phyloP scores from a whole-genome alignment of 2,113 vertebrate species.

The Cyphomyrus plagiostoma region DNA sequence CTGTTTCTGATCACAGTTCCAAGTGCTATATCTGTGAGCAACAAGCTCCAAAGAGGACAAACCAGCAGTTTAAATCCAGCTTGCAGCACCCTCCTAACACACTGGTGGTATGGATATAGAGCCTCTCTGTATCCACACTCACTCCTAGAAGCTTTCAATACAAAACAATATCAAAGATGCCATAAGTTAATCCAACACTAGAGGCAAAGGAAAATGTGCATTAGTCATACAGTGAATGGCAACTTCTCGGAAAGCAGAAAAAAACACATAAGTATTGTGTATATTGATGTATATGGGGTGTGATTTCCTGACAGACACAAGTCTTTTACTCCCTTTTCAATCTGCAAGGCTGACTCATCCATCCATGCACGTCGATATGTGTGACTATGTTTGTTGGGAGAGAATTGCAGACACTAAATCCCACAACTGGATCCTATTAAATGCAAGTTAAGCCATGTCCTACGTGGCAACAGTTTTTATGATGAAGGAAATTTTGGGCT shows the following conservation, averaged over 20 bases:
- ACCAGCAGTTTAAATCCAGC: neutral
- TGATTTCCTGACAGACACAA: neutral
- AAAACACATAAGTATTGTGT: neutral
- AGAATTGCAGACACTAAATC: conserved; percentile 8
- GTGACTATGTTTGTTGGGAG: conserved; percentile 7
- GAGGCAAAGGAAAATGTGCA: neutral
- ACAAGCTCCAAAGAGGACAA: neutral
- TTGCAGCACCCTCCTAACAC: neutral
- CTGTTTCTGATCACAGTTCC: neutral
- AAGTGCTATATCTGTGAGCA: neutral
- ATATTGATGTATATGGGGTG: neutral
- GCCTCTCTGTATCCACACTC: neutral
- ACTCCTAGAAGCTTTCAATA: neutral
- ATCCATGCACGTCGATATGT: neutral
- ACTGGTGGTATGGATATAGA: neutral
- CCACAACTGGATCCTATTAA: conserved; percentile 42
- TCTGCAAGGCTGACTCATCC: neutral
- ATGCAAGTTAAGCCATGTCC: conserved; percentile 28
- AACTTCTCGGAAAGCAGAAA: neutral
- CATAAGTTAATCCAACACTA: neutral
- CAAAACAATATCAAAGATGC: neutral
- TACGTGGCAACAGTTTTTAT: conserved; percentile 37
- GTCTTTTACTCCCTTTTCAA: neutral
- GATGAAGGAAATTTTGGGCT: conserved; percentile 31
- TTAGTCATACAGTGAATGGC: neutral